Percentiles rank a stretch among this genome's conserved stretches.
phyloP scores from a whole-genome alignment of 2,888 invertebrate genomes.

The Eristalinus sepulchralis region DNA sequence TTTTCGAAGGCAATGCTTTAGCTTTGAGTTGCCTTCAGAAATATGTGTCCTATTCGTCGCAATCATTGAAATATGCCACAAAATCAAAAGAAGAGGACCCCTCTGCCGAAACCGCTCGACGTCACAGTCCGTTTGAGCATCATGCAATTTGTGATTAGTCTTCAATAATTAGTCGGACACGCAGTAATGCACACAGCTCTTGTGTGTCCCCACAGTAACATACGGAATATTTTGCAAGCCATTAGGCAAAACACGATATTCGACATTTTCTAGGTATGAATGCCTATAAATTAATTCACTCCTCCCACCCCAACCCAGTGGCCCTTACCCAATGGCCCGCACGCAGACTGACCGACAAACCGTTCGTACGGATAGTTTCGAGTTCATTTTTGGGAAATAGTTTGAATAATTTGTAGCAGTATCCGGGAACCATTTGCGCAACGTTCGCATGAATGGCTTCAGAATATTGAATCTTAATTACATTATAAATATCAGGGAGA shows the following conservation, averaged over 20 bases:
- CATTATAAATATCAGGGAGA: conserved; percentile 36
- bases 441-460: conserved; percentile 23
- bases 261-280: neutral
- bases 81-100: too few species aligned
- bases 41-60: too few species aligned
- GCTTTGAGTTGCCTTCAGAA: too few species aligned
- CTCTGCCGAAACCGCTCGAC: neutral
- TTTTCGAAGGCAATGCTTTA: too few species aligned
- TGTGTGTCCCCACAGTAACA: neutral
- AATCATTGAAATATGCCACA: too few species aligned
- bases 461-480: conserved; percentile 50
- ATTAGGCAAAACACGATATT: conserved; percentile 21
- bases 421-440: conserved; percentile 3
- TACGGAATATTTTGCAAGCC: conserved; percentile 9
- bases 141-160: conserved; percentile 13
- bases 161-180: conserved; percentile 18
- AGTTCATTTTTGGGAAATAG: conserved; percentile 21
- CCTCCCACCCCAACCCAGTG: neutral
- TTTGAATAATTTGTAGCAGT: conserved; percentile 26
- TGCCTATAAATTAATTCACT: conserved; percentile 30
- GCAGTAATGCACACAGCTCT: conserved; percentile 5
- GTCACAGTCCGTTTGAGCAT: neutral
- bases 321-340: neutral
- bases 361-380: conserved; percentile 2
- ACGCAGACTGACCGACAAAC: neutral